Evolutionary conservation across 30 jellyfish, hydroid and myxozoan species (phyloP).

Genomic region (Chrysaora quinquecirrha): DNA sequence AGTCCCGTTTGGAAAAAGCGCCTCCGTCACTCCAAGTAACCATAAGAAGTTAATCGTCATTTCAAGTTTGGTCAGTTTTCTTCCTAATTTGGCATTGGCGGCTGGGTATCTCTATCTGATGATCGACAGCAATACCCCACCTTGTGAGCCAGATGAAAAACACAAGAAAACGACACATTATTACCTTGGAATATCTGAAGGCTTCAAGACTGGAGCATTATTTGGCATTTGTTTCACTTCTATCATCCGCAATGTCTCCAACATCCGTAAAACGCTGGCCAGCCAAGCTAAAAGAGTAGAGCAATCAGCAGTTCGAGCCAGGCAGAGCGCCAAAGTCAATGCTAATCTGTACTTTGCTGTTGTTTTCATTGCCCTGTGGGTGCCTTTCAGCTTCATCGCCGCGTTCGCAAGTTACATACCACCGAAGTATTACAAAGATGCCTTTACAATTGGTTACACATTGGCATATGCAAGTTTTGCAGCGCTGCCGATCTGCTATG

Average conservation of each 20-base stretch:
- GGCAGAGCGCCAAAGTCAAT: constrained; percentile 42
- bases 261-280: constrained; percentile 53
- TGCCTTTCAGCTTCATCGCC: constrained; percentile 64
- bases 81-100: constrained; percentile 54
- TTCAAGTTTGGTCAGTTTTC: constrained; percentile 28
- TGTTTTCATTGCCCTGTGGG: constrained; percentile 70
- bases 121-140: constrained; percentile 37
- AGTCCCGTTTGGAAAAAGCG: constrained; percentile 62
- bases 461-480: constrained; percentile 66
- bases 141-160: constrained; percentile 64
- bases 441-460: constrained; percentile 69
- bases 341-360: constrained; percentile 68
- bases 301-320: constrained; percentile 40
- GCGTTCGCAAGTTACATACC: constrained; percentile 65
- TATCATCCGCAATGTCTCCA: constrained; percentile 62
- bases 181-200: constrained; percentile 70
- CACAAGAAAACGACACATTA: constrained; percentile 54
- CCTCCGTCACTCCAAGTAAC: constrained; percentile 45
- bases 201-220: constrained; percentile 52
- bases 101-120: constrained; percentile 53
- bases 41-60: neutral
- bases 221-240: constrained; percentile 62
- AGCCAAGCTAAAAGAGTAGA: constrained; percentile 48
- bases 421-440: constrained; percentile 37
- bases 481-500: constrained; percentile 58